Conservation (phyloP, 2,888 invertebrate species). For the Drosophila ustulata region DNA sequence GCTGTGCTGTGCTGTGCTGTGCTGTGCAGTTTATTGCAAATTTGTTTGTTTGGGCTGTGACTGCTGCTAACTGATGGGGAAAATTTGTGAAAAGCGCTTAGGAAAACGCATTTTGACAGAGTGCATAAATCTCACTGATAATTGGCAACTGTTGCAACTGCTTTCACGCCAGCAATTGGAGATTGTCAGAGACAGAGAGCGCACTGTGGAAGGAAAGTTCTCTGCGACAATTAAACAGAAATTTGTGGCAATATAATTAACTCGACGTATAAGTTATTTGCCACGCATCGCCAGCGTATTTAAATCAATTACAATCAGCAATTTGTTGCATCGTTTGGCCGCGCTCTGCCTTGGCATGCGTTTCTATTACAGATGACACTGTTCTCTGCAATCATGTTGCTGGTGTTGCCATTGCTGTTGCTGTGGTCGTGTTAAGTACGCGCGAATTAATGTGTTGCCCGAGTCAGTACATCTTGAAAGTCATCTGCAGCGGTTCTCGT, state of each 20-base stretch:
- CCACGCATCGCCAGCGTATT: conserved; percentile 81
- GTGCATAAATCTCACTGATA: conserved; percentile 73
- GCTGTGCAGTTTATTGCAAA: conserved; percentile 75
- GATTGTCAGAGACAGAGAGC: not conserved
- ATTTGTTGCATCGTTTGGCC: conserved; percentile 64
- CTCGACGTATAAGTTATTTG: conserved; percentile 72
- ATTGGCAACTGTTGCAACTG: conserved; percentile 70
- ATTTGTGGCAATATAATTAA: conserved; percentile 49
- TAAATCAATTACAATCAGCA: conserved; percentile 82
- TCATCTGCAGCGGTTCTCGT: conserved; percentile 41
- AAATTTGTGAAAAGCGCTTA: conserved; percentile 74
- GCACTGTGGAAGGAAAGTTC: conserved; percentile 55
- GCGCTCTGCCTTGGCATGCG: conserved; percentile 73
- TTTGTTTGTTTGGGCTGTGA: conserved; percentile 60
- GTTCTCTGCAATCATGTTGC: conserved; percentile 4
- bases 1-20: conserved; percentile 49
- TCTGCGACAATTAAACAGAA: conserved; percentile 57
- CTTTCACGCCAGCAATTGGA: conserved; percentile 56
- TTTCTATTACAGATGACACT: not conserved
- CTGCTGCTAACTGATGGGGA: conserved; percentile 74
- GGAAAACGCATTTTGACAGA: conserved; percentile 74
- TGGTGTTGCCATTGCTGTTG: conserved; percentile 21
- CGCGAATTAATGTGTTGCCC: conserved; percentile 78
- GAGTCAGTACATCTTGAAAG: conserved; percentile 75
- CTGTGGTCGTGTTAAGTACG: conserved; percentile 73